These are phyloP conservation scores for Glandiceps talaboti DNA, from an alignment of 53 echinoderm and acorn worm species.

Conservation along the genomic window DNA sequence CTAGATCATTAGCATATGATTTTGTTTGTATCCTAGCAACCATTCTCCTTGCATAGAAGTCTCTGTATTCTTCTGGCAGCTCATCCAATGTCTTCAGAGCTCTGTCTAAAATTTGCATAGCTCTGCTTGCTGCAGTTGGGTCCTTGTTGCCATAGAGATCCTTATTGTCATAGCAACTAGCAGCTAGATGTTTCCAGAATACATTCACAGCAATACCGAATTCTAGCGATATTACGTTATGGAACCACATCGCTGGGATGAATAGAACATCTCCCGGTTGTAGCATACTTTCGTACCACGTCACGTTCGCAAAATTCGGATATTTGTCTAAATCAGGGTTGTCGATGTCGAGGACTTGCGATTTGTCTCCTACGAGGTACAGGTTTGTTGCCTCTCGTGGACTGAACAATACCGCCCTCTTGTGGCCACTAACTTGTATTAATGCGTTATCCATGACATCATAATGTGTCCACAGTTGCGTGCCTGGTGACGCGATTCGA, in stretches of 20 bases:
- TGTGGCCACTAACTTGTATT: constrained; percentile 88
- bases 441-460: constrained; percentile 98
- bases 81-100: constrained; percentile 75
- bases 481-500: constrained; percentile 56
- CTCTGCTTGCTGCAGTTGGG: constrained; percentile 70
- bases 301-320: constrained; percentile 53
- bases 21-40: constrained; percentile 66
- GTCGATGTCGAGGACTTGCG: constrained; percentile 66
- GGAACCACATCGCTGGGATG: constrained; percentile 95
- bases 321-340: constrained; percentile 68
- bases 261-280: constrained; percentile 88
- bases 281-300: constrained; percentile 54
- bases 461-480: constrained; percentile 95
- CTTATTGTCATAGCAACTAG: constrained; percentile 67
- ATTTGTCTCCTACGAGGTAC: constrained; percentile 93
- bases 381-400: constrained; percentile 81
- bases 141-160: constrained; percentile 97
- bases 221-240: constrained; percentile 69
- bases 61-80: constrained; percentile 80
- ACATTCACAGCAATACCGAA: constrained; percentile 97
- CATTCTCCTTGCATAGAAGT: constrained; percentile 93
- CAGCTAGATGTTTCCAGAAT: constrained; percentile 78
- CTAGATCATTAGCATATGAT: background rate
- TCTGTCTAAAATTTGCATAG: constrained; percentile 71
- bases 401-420: constrained; percentile 76